Base-by-base conservation (phyloP, 2,888 invertebrate species). In the Drosophila acutilabella region DNA sequence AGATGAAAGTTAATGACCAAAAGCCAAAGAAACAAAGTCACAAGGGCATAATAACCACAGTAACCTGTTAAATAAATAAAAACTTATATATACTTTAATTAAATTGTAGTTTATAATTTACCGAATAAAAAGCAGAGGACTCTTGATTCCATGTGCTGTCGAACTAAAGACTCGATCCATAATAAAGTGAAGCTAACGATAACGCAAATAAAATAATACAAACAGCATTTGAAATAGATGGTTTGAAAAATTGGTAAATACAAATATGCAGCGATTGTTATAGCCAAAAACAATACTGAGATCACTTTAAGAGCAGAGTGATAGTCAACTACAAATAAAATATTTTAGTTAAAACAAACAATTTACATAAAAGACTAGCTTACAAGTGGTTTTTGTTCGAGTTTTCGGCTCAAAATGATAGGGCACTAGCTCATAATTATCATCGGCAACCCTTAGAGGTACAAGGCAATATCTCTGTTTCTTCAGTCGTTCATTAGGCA, bases 1-100 rank as follows among this genome's bases (percentile, higher is more conserved):
- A 96, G 95, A 89, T 96, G 96, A 90, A 96, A 95, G 91, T 96
- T 96, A 94, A 96, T 96, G 13, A 96, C 95, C 89, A 96, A 96
- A 81, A 97, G 93, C 97, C 97, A 97, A 91, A 96, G 96, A 93
- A 97, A 96, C 77, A 95, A 95, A 30, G 95, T 94, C 92, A 96
- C 94, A 90, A 96, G 96, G 65, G 95, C 94, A 91, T 95, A 96
- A 91, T 96, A 95, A 53, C 80, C 72, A n/a, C 53, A 16, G 44
- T 78, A 84, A 26, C 83, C 90, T 89, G 14, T 1, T 10, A 8
- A 7, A 30, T 8, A 30, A 30, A 30, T 30, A 2, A 30, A 30
- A 8, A 30, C 8, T 30, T 30, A 2, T n/a, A 11, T 18, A 10
- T 30, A 1, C 13, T 13, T 6, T 8, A 13, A 40, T 30, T 30